A percentile compares a stretch with the other conserved stretches of the same genome.
These are phyloP conservation scores for Parelbella ahira DNA, from an alignment of 2,888 invertebrate genomes.

Conservation along the genomic window DNA sequence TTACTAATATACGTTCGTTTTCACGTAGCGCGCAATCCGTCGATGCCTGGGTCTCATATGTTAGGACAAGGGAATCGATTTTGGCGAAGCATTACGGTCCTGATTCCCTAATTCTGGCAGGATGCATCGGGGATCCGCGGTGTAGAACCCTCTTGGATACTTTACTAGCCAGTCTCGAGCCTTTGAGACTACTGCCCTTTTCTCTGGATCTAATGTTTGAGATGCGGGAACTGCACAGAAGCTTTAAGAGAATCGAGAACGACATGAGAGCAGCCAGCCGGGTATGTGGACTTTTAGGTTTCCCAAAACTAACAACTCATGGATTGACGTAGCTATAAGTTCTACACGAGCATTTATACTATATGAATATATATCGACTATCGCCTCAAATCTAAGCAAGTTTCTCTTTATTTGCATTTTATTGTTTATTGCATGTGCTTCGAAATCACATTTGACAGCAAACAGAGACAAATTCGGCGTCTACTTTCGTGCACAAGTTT, in stretches of 20 bases:
- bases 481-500: conserved; percentile 72
- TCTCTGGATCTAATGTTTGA: conserved; percentile 90
- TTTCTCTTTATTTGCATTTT: conserved; percentile 80
- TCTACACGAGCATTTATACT: too few relatives aligned
- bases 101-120: conserved; percentile 86
- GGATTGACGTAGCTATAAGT: too few relatives aligned
- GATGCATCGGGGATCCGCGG: conserved; percentile 77
- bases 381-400: conserved; percentile 46
- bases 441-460: conserved; percentile 60
- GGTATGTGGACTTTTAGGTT: conserved; percentile 45
- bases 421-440: conserved; percentile 78
- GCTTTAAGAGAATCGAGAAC: conserved; percentile 85
- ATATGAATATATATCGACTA: too few relatives aligned
- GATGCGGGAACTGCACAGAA: conserved; percentile 87
- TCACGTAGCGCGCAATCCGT: conserved; percentile 87
- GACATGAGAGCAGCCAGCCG: conserved; percentile 76
- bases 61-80: conserved; percentile 90
- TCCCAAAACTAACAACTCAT: conserved; percentile 32
- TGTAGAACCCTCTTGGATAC: conserved; percentile 85
- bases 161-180: conserved; percentile 88
- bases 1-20: not conserved
- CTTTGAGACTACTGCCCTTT: conserved; percentile 89
- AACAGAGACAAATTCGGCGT: conserved; percentile 48
- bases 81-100: conserved; percentile 89
- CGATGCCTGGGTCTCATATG: conserved; percentile 94